Percentiles rank a stretch among this genome's conserved stretches.
Conservation (phyloP, 2,888 invertebrate genomes). For the Eubasilissa splendida region DNA sequence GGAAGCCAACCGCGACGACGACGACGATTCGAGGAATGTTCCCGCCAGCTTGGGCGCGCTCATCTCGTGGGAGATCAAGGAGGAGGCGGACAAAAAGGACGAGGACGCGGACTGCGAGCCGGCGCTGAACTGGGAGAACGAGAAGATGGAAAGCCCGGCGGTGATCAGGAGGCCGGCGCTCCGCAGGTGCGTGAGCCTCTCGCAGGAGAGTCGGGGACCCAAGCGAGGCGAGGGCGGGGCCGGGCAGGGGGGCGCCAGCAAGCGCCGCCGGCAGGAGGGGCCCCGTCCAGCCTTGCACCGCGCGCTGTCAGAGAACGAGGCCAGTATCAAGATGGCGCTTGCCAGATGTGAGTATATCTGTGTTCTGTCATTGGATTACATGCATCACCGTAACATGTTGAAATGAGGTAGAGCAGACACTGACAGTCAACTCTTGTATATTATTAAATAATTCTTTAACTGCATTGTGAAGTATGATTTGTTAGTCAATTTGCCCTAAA, state of each 20-base stretch:
- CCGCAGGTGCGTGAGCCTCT: constrained; percentile 2
- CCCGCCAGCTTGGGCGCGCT: constrained; percentile 59
- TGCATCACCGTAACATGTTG: too few relatives aligned
- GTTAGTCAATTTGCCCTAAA: too few relatives aligned
- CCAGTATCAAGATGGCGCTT: constrained; percentile 82
- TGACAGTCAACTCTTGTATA: too few relatives aligned
- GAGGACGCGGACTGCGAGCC: constrained; percentile 1
- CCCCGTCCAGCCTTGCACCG: constrained; percentile 71
- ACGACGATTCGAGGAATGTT: constrained; percentile 61
- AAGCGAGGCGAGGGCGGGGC: not conserved
- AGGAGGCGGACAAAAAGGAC: not conserved
- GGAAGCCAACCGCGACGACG: constrained; percentile 63
- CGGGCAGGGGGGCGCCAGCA: not conserved
- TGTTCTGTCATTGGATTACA: not conserved
- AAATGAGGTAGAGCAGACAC: too few relatives aligned
- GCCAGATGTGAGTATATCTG: constrained; percentile 74
- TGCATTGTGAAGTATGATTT: too few relatives aligned
- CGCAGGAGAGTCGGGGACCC: constrained; percentile 4
- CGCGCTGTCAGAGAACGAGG: constrained; percentile 85
- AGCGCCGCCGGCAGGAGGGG: not conserved
- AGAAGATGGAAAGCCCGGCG: not conserved
- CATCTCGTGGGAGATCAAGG: constrained; percentile 51
- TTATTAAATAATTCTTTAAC: too few relatives aligned
- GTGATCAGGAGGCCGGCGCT: constrained; percentile 24
- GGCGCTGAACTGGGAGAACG: not conserved